Conservation (phyloP, 2,888 invertebrate species). For the Cerceris ruficornis region DNA sequence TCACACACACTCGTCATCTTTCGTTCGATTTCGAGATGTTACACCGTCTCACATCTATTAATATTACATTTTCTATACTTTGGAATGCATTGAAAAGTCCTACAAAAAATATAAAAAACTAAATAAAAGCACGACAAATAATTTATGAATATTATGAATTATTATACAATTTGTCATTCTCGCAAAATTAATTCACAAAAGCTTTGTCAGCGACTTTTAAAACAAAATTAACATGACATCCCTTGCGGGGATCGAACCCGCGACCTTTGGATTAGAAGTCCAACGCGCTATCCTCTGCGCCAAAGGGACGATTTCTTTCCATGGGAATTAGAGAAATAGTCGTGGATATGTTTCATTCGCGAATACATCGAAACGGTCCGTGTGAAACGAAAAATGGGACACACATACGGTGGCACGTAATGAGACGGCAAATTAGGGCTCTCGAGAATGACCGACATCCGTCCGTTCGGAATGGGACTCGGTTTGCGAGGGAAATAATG, state of each 20-base stretch:
- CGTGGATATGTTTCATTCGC: not conserved
- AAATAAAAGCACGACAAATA: no score
- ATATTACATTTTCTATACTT: no score
- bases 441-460: constrained; percentile 11
- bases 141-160: no score
- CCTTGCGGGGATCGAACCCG: constrained; percentile 62
- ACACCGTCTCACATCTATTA: no score
- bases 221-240: constrained; percentile 31
- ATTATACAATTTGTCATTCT: no score
- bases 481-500: not conserved
- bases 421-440: constrained; percentile 4
- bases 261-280: constrained; percentile 61
- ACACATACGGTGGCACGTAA: not conserved
- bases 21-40: no score
- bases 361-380: not conserved
- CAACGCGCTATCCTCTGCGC: constrained; percentile 57
- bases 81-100: no score
- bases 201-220: not conserved
- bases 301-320: constrained; percentile 38
- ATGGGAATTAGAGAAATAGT: constrained; percentile 7
- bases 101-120: no score
- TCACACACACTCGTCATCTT: no score
- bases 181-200: not conserved
- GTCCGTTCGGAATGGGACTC: not conserved
- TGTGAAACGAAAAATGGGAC: not conserved